Evolutionary conservation across 2,888 invertebrate species (phyloP).

Genomic region (Plebejus anna): DNA sequence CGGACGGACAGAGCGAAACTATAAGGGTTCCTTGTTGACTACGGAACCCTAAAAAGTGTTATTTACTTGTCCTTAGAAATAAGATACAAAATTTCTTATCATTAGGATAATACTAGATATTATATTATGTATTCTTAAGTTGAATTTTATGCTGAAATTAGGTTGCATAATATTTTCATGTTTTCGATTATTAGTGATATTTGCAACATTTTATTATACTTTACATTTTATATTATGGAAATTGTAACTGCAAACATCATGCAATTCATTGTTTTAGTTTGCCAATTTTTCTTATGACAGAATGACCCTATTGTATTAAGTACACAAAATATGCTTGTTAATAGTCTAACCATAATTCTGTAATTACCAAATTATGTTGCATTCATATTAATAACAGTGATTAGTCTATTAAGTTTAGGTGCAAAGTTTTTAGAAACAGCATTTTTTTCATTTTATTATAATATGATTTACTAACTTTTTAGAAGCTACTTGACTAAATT

Average conservation of each 20-base stretch:
- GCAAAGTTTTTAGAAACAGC: no score
- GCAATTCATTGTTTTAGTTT: background rate
- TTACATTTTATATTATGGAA: no score
- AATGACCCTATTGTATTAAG: background rate
- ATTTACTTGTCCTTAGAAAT: background rate
- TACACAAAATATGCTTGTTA: background rate
- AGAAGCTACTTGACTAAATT: slow-evolving; percentile 4
- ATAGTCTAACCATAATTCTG: no score
- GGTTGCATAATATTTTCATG: no score
- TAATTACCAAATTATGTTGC: no score
- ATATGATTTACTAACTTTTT: background rate
- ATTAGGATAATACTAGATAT: background rate
- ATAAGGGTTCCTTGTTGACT: no score
- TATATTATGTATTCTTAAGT: background rate
- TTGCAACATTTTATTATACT: no score
- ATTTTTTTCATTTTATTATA: background rate
- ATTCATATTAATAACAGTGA: no score
- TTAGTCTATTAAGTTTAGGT: no score
- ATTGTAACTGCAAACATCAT: no score
- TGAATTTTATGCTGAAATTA: background rate
- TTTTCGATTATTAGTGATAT: no score
- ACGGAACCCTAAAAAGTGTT: background rate
- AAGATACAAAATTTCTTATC: background rate
- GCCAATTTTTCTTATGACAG: background rate
- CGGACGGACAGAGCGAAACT: no score